phyloP scores from a whole-genome alignment of 1,140 invertebrate species.

The Paraescarpia echinospica region DNA sequence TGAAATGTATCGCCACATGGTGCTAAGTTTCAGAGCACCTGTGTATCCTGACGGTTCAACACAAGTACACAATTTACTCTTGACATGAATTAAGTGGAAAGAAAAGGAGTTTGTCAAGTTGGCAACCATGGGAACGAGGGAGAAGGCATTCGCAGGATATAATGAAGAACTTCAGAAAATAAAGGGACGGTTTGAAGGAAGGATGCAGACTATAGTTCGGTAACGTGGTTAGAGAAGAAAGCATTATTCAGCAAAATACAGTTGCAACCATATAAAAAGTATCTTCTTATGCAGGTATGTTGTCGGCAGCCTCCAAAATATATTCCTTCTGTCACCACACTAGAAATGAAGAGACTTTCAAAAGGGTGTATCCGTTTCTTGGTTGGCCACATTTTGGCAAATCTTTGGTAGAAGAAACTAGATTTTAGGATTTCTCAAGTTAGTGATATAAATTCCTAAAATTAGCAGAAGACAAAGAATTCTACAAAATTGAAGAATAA shows the following conservation, averaged over 20 bases:
- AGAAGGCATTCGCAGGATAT: background rate
- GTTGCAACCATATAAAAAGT: background rate
- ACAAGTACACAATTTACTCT: background rate
- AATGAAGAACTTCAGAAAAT: background rate
- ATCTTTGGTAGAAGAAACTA: background rate
- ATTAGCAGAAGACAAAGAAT: too few relatives aligned
- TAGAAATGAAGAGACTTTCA: background rate
- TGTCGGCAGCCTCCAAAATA: background rate
- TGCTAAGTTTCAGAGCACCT: background rate
- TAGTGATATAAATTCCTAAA: too few relatives aligned
- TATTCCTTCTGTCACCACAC: background rate
- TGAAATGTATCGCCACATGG: background rate
- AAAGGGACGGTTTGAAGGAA: background rate
- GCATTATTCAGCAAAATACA: background rate
- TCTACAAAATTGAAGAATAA: too few relatives aligned
- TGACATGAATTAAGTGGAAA: background rate
- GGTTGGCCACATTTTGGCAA: background rate
- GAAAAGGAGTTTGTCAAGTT: background rate
- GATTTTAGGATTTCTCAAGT: too few relatives aligned
- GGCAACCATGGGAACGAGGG: background rate
- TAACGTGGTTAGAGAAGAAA: background rate
- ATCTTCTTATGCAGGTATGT: background rate
- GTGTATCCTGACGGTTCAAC: background rate
- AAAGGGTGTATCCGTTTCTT: too few relatives aligned
- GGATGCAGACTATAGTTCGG: background rate